These are phyloP conservation scores for Phallusia fumigata DNA, from an alignment of 23 tunicate genomes.

Conservation along the genomic window DNA sequence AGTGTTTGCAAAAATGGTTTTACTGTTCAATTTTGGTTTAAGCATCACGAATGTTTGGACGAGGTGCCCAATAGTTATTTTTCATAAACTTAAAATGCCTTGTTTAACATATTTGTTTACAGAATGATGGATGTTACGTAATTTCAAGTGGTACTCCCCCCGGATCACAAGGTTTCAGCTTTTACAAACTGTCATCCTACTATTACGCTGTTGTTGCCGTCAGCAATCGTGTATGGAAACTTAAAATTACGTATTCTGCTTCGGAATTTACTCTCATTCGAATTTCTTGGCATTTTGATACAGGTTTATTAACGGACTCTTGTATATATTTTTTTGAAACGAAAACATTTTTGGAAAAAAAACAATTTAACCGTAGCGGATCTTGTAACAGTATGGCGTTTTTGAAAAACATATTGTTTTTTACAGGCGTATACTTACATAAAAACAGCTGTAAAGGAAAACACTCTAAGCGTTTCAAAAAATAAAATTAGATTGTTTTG, in stretches of 20 bases:
- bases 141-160: slow-evolving; percentile 4
- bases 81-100: not conserved
- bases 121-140: not conserved
- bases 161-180: not conserved
- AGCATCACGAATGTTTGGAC: not conserved
- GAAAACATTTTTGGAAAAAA: no score
- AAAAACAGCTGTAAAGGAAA: no score
- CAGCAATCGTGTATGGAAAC: not conserved
- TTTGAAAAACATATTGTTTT: no score
- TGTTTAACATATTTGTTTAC: not conserved
- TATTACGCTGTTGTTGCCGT: not conserved
- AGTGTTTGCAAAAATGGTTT: not conserved
- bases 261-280: not conserved
- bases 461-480: no score
- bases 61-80: not conserved
- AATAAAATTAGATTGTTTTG: not conserved
- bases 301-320: no score
- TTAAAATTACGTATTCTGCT: not conserved
- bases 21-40: slow-evolving; percentile 2
- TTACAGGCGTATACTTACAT: no score
- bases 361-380: no score
- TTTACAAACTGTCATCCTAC: not conserved
- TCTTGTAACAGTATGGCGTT: no score
- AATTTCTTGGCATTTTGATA: not conserved
- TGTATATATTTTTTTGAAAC: no score